Evolutionary conservation across 1,140 invertebrate genomes (phyloP).

Genomic region (Archegozetes longisetosus): DNA sequence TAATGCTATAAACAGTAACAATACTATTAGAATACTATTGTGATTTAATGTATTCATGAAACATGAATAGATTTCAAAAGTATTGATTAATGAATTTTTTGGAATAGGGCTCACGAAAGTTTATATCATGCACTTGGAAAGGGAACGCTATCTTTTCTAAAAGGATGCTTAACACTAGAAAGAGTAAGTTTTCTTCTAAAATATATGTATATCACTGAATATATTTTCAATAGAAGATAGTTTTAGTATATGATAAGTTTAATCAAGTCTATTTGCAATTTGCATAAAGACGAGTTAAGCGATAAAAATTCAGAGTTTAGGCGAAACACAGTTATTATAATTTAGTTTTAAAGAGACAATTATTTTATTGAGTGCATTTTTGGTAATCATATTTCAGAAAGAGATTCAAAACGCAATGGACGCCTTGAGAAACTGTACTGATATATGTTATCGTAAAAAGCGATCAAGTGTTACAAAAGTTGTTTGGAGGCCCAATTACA

Average conservation of each 20-base stretch:
- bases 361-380: no score
- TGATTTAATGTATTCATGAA: no score
- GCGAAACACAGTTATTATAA: no score
- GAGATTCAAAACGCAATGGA: constrained; percentile 54
- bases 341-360: no score
- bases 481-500: constrained; percentile 58
- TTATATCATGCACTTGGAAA: constrained; percentile 85
- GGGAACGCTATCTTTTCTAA: constrained; percentile 72
- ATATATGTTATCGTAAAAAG: constrained; percentile 54
- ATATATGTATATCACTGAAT: no score
- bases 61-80: no score
- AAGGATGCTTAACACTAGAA: constrained; percentile 85
- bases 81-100: constrained; percentile 18
- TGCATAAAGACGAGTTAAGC: neutral
- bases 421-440: constrained; percentile 51
- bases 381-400: no score
- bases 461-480: constrained; percentile 59
- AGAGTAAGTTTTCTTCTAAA: constrained; percentile 38
- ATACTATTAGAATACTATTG: no score
- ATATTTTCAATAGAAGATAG: neutral
- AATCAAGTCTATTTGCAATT: neutral
- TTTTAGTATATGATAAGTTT: neutral
- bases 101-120: constrained; percentile 53
- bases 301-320: no score
- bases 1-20: no score